phyloP scores from a whole-genome alignment of 2,113 vertebrate species.

The Recurvirostra avosetta region DNA sequence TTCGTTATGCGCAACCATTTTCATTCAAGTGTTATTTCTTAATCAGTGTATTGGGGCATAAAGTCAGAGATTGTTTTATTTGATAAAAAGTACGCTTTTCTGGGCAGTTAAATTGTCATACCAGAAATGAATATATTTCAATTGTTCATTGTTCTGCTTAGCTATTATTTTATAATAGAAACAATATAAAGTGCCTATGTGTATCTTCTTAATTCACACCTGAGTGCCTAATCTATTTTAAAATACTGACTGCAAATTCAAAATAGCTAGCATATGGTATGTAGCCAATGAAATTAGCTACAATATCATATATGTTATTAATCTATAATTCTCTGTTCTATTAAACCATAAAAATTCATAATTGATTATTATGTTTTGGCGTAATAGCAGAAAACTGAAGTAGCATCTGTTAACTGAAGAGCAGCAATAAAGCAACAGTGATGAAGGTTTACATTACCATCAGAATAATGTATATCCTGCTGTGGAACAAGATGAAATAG shows the following conservation, averaged over 20 bases:
- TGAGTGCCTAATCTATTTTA: background rate
- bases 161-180: background rate
- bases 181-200: background rate
- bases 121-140: background rate
- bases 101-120: background rate
- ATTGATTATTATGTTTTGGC: background rate
- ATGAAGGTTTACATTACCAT: background rate
- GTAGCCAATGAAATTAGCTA: background rate
- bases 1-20: background rate
- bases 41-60: background rate
- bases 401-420: background rate
- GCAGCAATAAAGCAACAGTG: background rate
- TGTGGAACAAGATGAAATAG: background rate
- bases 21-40: background rate
- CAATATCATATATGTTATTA: background rate
- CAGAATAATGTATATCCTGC: background rate
- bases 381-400: background rate
- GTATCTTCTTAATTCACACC: background rate
- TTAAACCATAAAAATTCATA: background rate
- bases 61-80: background rate
- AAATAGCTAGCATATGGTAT: background rate
- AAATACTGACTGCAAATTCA: background rate
- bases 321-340: background rate
- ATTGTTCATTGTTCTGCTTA: background rate
- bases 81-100: background rate